Percentiles rank a stretch among this genome's conserved stretches.
These are phyloP conservation scores for Globodera rostochiensis DNA, from an alignment of 1,140 invertebrate species.

Conservation along the genomic window DNA sequence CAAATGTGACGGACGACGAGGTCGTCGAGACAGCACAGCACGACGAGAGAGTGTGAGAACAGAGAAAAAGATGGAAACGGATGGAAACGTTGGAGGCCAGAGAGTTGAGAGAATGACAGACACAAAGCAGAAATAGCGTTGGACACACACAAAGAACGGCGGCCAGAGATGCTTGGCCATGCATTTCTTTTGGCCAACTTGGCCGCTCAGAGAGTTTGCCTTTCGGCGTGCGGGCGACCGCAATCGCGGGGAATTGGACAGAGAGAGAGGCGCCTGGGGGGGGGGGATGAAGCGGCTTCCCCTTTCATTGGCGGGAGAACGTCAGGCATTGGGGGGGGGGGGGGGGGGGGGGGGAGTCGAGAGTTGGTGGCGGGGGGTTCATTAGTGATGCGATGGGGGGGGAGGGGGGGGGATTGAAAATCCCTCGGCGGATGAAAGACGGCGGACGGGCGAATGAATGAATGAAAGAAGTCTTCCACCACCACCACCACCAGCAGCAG, in stretches of 20 bases:
- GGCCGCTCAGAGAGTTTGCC: not conserved
- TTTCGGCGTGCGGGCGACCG: not conserved
- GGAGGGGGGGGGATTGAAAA: not conserved
- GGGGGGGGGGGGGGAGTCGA: not conserved
- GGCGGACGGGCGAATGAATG: not conserved
- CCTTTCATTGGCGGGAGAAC: not conserved
- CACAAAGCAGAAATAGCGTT: not conserved
- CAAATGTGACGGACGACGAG: not conserved
- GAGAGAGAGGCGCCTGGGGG: not conserved
- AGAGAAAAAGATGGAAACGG: not conserved
- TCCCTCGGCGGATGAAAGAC: not conserved
- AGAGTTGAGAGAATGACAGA: too few relatives aligned
- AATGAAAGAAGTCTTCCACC: not conserved
- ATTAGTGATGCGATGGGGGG: not conserved
- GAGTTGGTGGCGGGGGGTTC: not conserved
- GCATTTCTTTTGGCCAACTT: not conserved
- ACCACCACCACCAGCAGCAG: not conserved
- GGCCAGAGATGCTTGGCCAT: not conserved
- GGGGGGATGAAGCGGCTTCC: not conserved
- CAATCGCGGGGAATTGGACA: not conserved
- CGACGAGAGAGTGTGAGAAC: not conserved
- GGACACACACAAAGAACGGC: too few relatives aligned
- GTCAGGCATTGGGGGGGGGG: not conserved
- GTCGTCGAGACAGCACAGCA: not conserved
- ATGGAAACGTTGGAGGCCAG: too few relatives aligned